Conservation (phyloP, 2,888 invertebrate genomes). For the Chironomus tentans region DNA sequence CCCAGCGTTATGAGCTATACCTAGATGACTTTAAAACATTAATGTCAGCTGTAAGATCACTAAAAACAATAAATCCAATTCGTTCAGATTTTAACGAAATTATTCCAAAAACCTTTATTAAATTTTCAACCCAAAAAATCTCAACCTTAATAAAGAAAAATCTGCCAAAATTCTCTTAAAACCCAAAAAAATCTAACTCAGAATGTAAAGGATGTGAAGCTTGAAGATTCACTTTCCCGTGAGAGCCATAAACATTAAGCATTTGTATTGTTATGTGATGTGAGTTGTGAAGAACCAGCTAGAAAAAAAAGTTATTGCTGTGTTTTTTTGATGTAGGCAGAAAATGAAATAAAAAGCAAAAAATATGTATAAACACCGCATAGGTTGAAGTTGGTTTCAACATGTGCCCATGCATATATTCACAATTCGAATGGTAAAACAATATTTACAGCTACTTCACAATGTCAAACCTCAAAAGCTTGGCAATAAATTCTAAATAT, state of each 20-base stretch:
- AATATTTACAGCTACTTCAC: background rate
- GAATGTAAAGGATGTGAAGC: too few species aligned
- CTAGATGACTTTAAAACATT: too few species aligned
- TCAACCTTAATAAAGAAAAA: too few species aligned
- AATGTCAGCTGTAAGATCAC: too few species aligned
- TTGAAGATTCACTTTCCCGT: background rate
- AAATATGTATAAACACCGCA: background rate
- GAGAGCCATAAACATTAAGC: background rate
- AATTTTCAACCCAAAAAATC: too few species aligned
- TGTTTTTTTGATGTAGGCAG: background rate
- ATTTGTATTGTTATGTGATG: background rate
- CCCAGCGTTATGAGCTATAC: too few species aligned
- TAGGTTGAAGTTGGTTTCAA: background rate
- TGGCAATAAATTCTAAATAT: conserved; percentile 5
- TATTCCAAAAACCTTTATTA: too few species aligned
- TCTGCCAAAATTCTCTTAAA: too few species aligned
- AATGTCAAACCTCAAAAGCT: conserved; percentile 12
- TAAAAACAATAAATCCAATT: too few species aligned
- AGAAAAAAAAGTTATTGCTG: too few species aligned
- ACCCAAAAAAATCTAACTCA: too few species aligned
- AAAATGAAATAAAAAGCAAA: background rate
- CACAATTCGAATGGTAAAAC: background rate
- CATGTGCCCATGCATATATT: background rate
- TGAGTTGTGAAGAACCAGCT: background rate
- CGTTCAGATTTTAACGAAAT: too few species aligned